phyloP scores from a whole-genome alignment of 2,888 invertebrate genomes.

The Eugnorisma glareosa region DNA sequence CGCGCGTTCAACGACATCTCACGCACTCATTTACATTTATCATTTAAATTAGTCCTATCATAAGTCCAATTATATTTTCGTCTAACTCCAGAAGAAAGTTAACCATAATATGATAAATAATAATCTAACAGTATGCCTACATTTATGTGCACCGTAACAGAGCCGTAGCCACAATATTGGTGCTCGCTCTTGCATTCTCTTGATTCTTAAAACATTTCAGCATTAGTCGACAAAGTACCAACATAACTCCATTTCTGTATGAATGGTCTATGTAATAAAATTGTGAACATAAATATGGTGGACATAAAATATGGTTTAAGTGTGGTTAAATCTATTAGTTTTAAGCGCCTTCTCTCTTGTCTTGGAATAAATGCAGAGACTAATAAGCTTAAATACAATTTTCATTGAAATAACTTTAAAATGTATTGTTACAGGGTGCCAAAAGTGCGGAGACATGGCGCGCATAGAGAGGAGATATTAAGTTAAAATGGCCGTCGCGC shows the following conservation, averaged over 20 bases:
- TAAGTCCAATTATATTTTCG: constrained; percentile 14
- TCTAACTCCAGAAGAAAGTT: constrained; percentile 4
- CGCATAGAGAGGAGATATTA: constrained; percentile 82
- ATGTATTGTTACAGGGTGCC: constrained; percentile 80
- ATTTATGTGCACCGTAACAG: neutral
- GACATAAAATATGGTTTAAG: neutral
- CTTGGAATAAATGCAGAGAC: neutral
- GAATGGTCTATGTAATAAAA: neutral
- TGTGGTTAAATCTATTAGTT: neutral
- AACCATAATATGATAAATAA: neutral
- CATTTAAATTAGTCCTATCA: constrained; percentile 47
- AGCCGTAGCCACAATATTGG: neutral
- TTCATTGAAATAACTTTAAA: constrained; percentile 14
- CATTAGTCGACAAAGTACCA: neutral
- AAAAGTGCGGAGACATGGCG: constrained; percentile 82
- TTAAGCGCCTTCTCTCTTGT: neutral
- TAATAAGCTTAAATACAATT: neutral
- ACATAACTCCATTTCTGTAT: neutral
- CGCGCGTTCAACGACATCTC: constrained; percentile 66
- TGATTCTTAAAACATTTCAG: neutral
- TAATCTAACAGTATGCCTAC: neutral
- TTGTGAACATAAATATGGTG: neutral
- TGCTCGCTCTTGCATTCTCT: neutral
- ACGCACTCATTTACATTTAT: constrained; percentile 58
- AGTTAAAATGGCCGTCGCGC: constrained; percentile 87